Conservation (phyloP, 2,797 vertebrate species). For the Oryzias dopingdopingensis region DNA sequence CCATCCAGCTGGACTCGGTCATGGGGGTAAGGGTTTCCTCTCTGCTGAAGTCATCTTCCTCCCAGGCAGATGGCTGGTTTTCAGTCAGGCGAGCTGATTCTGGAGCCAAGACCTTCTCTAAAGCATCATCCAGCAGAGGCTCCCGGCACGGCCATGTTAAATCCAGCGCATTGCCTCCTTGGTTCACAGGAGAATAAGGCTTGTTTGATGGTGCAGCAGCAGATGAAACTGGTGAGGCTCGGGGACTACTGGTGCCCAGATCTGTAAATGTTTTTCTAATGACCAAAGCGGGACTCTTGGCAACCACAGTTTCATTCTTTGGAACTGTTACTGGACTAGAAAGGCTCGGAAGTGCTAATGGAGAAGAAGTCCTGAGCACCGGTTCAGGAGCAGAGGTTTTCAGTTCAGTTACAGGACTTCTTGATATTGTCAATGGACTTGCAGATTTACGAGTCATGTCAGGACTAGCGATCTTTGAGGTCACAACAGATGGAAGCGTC, state of each 20-base stretch:
- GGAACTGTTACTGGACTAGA: constrained; percentile 45
- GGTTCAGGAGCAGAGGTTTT: constrained; percentile 44
- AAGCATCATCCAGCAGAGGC: constrained; percentile 57
- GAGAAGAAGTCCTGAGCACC: constrained; percentile 16
- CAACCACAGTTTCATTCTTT: constrained; percentile 34
- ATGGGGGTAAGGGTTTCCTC: constrained; percentile 65
- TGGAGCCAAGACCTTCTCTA: constrained; percentile 67
- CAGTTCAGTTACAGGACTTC: constrained; percentile 5
- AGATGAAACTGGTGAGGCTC: constrained; percentile 42
- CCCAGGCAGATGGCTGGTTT: constrained; percentile 55
- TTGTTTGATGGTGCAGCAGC: constrained; percentile 15
- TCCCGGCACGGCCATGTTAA: constrained; percentile 60
- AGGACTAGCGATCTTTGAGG: constrained; percentile 40
- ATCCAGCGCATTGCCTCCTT: constrained; percentile 28
- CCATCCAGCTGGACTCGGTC: constrained; percentile 77
- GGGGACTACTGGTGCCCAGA: constrained; percentile 43
- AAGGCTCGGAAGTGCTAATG: constrained; percentile 21
- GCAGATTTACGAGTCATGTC: constrained; percentile 24
- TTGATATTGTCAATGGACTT: constrained; percentile 2
- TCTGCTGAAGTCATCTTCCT: constrained; percentile 59
- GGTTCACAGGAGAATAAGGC: constrained; percentile 25
- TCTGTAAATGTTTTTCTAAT: constrained; percentile 49
- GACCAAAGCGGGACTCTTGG: constrained; percentile 46
- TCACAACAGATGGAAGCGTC: too few species aligned
- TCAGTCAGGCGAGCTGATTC: constrained; percentile 26